Percentiles rank a stretch among this genome's conserved stretches.
Conservation (phyloP, 2,113 vertebrate genomes). For the Vicugna pacos region DNA sequence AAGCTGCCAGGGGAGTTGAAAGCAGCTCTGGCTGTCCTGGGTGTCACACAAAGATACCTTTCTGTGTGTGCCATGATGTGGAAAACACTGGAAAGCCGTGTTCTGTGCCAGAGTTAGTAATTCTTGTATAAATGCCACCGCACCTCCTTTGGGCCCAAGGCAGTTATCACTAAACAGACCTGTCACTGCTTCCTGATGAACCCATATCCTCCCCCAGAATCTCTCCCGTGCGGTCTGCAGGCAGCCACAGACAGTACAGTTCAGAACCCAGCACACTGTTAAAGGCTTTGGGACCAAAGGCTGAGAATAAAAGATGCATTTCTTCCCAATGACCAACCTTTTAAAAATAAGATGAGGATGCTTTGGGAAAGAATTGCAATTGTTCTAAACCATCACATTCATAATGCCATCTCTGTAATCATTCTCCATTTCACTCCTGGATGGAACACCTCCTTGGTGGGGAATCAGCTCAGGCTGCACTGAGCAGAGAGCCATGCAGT, state of each 20-base stretch:
- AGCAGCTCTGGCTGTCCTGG: not conserved
- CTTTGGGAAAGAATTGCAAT: not conserved
- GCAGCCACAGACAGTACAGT: not conserved
- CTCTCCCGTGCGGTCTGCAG: not conserved
- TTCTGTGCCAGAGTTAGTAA: not conserved
- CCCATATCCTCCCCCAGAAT: not conserved
- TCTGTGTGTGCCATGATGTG: not conserved
- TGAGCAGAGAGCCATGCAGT: not conserved
- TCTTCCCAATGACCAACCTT: not conserved
- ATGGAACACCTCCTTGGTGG: not conserved
- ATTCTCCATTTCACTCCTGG: not conserved
- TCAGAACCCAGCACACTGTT: not conserved
- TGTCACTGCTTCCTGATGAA: not conserved
- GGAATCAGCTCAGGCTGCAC: not conserved
- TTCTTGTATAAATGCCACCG: not conserved
- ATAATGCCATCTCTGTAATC: not conserved
- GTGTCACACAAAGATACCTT: not conserved
- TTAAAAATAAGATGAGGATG: not conserved
- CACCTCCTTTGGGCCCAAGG: not conserved
- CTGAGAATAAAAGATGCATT: not conserved
- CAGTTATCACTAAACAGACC: not conserved
- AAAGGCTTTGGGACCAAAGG: not conserved
- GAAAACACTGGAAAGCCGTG: not conserved
- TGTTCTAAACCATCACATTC: not conserved
- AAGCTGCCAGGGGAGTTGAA: not conserved